Evolutionary conservation across 2,797 vertebrate genomes (phyloP), one percentile per base, ranked within the genome.

Genomic region (Malacoctenus gilli): DNA sequence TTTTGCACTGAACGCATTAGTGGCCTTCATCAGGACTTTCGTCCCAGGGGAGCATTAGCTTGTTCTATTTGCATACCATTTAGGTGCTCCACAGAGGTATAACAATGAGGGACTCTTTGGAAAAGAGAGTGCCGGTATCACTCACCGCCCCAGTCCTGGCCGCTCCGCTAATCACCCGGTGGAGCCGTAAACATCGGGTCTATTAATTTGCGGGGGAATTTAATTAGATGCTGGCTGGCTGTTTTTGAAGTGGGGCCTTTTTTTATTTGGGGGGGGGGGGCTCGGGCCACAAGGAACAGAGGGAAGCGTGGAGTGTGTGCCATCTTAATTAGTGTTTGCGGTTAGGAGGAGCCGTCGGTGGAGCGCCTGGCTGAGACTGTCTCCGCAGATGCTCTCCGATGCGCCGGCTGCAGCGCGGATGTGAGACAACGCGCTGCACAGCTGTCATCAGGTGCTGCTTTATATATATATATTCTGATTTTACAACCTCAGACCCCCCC

Each of bases 201-300:
- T 76, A 79, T 79, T 79, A 71, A 84, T 85, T 85, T 79, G 58
- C 34, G 37, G 37, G 50, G 68, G 73, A 79, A 80, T 85, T 71
- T 71, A 83, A 88, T 88, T 87, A 85, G 82, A 71, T 57, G 59
- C 75, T 67, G 31, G 31, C 64, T 80, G 40, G 52, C 68, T 59
- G 69, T 86, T 85, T 80, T 85, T 80, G 79, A 83, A 80, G 75
- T 76, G 59, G 64, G 43, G n/a, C 37, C 49, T 68, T 73, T 83
- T 77, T 72, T 68, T 65, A 42, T n/a, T n/a, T n/a, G n/a, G n/a
- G n/a, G n/a, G n/a, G 16, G 23, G 5, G 35, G 60, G 82, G 82
- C 59, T 36, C 13, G 1, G 78, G 83, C 61, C 57, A 58, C 31
- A 58, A n/a, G 57, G 37, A 32, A 30, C 59, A 36, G 41, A 41